A percentile compares a stretch with the other conserved stretches of the same genome.
Evolutionary conservation across 2,113 vertebrate species (phyloP).

Genomic region (Lanius ludovicianus): DNA sequence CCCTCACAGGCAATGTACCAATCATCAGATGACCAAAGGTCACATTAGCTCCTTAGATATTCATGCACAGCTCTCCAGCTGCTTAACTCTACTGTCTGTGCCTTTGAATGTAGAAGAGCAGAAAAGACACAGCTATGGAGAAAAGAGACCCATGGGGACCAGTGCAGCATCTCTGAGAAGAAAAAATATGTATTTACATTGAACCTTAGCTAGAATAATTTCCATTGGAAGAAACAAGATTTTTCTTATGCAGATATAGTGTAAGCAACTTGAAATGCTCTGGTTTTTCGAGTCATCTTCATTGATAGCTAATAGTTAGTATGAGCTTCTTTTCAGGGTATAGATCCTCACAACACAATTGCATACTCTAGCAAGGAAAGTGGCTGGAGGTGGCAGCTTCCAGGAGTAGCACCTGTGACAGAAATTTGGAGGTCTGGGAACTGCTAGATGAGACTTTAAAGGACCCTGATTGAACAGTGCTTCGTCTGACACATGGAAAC

Average conservation of each 20-base stretch:
- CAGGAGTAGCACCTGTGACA: neutral
- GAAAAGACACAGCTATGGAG: neutral
- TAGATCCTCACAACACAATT: neutral
- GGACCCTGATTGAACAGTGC: neutral
- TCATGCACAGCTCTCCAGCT: neutral
- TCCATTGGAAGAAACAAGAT: neutral
- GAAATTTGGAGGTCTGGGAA: neutral
- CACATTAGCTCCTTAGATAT: neutral
- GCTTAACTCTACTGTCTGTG: neutral
- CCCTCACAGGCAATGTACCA: neutral
- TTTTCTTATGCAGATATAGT: neutral
- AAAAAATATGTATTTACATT: neutral
- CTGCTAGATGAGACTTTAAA: neutral
- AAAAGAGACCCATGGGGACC: accelerated
- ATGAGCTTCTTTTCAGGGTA: neutral
- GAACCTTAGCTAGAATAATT: neutral
- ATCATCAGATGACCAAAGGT: neutral
- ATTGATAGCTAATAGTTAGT: neutral
- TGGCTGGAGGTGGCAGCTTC: neutral
- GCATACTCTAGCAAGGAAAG: neutral
- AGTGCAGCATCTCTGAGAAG: neutral
- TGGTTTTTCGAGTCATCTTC: neutral
- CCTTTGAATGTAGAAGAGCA: neutral
- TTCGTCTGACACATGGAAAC: neutral
- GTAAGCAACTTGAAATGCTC: neutral